phyloP scores from a whole-genome alignment of 1,140 invertebrate genomes.

The Bombus vancouverensis region DNA sequence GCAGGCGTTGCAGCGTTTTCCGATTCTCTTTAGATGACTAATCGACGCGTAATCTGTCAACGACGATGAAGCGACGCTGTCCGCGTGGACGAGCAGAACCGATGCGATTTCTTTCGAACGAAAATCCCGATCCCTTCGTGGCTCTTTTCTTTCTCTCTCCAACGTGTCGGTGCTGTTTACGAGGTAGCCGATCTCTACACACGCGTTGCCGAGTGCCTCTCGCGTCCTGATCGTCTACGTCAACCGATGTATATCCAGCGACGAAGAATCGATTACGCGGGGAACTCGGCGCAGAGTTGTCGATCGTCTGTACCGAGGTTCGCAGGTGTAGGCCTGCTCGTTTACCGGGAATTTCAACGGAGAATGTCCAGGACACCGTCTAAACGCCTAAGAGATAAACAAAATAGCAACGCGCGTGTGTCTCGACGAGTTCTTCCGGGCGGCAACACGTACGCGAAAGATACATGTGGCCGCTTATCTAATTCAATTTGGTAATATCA shows the following conservation, averaged over 20 bases:
- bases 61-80: slow-evolving; percentile 42
- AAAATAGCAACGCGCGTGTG: not conserved
- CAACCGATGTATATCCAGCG: too few relatives aligned
- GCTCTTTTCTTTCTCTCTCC: slow-evolving; percentile 38
- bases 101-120: slow-evolving; percentile 49
- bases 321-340: too few relatives aligned
- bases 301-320: too few relatives aligned
- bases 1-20: not conserved
- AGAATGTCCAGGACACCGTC: too few relatives aligned
- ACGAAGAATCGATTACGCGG: too few relatives aligned
- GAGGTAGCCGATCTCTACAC: too few relatives aligned
- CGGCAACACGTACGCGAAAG: slow-evolving; percentile 67
- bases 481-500: slow-evolving; percentile 83
- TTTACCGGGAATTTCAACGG: too few relatives aligned
- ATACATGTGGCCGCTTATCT: slow-evolving; percentile 78
- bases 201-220: too few relatives aligned
- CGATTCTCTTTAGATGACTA: not conserved
- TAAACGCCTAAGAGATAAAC: too few relatives aligned
- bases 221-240: too few relatives aligned
- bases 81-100: slow-evolving; percentile 56
- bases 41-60: slow-evolving; percentile 53
- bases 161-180: not conserved
- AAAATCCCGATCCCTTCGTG: slow-evolving; percentile 31
- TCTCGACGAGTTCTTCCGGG: slow-evolving; percentile 35
- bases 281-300: too few relatives aligned